phyloP scores from a whole-genome alignment of 1,140 invertebrate species.

The Danaus melanippus region DNA sequence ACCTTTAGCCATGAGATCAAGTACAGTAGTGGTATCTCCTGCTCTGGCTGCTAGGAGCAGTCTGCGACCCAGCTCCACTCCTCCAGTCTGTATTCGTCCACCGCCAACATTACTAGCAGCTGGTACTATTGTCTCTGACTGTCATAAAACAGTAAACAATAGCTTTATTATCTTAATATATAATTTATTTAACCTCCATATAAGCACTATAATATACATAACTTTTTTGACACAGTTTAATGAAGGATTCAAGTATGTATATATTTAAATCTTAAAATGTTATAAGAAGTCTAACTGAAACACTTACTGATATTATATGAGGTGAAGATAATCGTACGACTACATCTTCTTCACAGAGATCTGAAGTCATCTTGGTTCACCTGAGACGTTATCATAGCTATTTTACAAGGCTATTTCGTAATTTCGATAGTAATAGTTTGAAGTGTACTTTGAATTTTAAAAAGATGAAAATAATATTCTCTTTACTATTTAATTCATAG shows the following conservation, averaged over 20 bases:
- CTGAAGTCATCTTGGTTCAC: conserved; percentile 36
- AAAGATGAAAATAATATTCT: too few relatives aligned
- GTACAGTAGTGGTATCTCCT: conserved; percentile 84
- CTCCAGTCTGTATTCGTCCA: conserved; percentile 6
- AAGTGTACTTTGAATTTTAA: too few relatives aligned
- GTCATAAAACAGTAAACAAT: not conserved
- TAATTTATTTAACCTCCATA: too few relatives aligned
- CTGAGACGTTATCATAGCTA: conserved; percentile 15
- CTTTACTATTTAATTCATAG: too few relatives aligned
- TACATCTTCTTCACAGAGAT: conserved; percentile 42
- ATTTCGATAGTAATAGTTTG: too few relatives aligned
- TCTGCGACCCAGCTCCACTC: conserved; percentile 85
- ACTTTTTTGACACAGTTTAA: too few relatives aligned
- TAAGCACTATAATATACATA: too few relatives aligned
- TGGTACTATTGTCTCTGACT: conserved; percentile 11
- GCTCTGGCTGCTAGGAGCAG: conserved; percentile 84
- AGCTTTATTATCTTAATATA: too few relatives aligned
- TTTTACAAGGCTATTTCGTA: too few relatives aligned
- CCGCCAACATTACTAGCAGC: not conserved
- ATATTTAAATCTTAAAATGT: too few relatives aligned
- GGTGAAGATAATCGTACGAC: conserved; percentile 37
- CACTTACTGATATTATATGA: conserved; percentile 42
- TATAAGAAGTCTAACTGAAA: not conserved
- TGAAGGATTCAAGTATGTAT: too few relatives aligned
- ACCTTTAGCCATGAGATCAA: conserved; percentile 86